phyloP scores from a whole-genome alignment of 2,888 invertebrate genomes.

The Heliconius hortense region DNA sequence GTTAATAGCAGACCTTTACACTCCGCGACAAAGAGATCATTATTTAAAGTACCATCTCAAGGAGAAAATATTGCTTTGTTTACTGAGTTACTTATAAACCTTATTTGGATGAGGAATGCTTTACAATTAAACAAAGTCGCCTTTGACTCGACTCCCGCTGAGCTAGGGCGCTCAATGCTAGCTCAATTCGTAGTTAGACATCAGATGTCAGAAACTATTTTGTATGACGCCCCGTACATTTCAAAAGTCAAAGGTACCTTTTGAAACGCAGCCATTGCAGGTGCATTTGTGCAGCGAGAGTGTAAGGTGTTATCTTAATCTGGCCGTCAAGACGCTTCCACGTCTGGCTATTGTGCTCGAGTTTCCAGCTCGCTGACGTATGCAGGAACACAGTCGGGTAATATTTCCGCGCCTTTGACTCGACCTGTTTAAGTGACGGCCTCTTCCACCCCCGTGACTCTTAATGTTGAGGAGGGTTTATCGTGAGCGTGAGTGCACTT shows the following conservation, averaged over 20 bases:
- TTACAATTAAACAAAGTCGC: conserved; percentile 39
- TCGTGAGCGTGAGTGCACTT: conserved; percentile 15
- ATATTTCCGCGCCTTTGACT: conserved; percentile 68
- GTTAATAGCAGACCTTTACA: conserved; percentile 30
- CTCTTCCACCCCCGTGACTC: conserved; percentile 49
- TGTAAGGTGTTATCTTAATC: conserved; percentile 68
- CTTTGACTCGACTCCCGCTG: conserved; percentile 32
- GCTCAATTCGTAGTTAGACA: conserved; percentile 11
- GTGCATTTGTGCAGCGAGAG: conserved; percentile 48
- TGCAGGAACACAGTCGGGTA: conserved; percentile 55
- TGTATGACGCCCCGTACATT: conserved; percentile 33
- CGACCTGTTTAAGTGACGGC: conserved; percentile 48
- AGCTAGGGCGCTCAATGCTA: conserved; percentile 13
- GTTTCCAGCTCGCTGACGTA: conserved; percentile 60
- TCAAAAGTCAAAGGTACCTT: conserved; percentile 41
- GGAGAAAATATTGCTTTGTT: conserved; percentile 35
- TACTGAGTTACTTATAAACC: conserved; percentile 36
- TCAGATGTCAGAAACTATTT: conserved; percentile 37
- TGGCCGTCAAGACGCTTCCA: conserved; percentile 58
- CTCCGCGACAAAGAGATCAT: conserved; percentile 33
- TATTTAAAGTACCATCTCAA: conserved; percentile 35
- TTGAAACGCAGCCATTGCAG: conserved; percentile 37
- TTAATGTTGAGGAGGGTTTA: conserved; percentile 43
- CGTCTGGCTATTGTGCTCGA: conserved; percentile 58
- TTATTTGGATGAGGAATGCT: conserved; percentile 38